Evolutionary conservation across 64 coral and sea anemone genomes (phyloP).

Genomic region (Dendronephthya gigantea): DNA sequence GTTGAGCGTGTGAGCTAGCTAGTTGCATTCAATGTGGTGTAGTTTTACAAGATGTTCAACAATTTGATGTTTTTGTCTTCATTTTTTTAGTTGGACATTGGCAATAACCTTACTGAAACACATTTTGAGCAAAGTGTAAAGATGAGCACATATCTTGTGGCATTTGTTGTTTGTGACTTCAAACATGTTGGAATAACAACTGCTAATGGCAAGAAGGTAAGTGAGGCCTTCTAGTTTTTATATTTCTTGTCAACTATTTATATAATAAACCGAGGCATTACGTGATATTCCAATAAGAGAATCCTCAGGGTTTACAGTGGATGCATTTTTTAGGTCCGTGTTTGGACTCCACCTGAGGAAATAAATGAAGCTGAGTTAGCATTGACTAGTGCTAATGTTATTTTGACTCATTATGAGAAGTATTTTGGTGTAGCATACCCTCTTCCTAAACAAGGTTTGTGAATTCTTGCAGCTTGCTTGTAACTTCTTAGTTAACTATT

Average conservation of each 20-base stretch:
- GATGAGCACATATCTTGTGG: slow-evolving; percentile 1
- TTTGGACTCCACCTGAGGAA: slow-evolving; percentile 61
- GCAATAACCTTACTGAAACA: neutral
- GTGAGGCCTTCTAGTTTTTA: neutral
- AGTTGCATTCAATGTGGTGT: too few relatives aligned
- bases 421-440: slow-evolving; percentile 55
- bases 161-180: slow-evolving; percentile 10
- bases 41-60: too few relatives aligned
- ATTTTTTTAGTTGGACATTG: neutral
- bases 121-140: neutral
- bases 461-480: neutral
- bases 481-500: too few relatives aligned
- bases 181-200: neutral
- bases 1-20: too few relatives aligned
- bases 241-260: neutral
- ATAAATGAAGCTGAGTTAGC: slow-evolving; percentile 43
- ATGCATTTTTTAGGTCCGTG: slow-evolving; percentile 46
- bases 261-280: too few relatives aligned
- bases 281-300: too few relatives aligned
- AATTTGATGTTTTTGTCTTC: neutral
- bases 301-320: too few relatives aligned
- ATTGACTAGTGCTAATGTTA: slow-evolving; percentile 25
- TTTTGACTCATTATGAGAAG: slow-evolving; percentile 42
- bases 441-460: slow-evolving; percentile 69
- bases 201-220: neutral